phyloP scores from a whole-genome alignment of 2,888 invertebrate species.

The Eugnorisma glareosa region DNA sequence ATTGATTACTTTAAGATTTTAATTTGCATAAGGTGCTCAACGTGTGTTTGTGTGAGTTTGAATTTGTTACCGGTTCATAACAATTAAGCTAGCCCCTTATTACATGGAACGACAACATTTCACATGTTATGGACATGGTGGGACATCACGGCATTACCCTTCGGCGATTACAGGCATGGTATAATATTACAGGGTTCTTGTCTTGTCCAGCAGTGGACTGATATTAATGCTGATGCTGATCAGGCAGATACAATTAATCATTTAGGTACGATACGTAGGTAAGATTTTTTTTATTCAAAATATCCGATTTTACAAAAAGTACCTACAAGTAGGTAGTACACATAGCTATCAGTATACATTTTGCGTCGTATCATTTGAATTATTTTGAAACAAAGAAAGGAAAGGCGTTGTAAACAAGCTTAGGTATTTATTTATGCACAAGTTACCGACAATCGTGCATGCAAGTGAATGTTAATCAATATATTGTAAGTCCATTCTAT shows the following conservation, averaged over 20 bases:
- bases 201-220: neutral
- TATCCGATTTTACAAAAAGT: no score
- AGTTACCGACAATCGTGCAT: constrained; percentile 22
- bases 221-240: neutral
- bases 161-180: neutral
- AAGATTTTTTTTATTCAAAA: no score
- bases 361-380: constrained; percentile 29
- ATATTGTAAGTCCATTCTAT: constrained; percentile 1
- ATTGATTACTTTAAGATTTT: constrained; percentile 3
- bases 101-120: no score
- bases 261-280: no score
- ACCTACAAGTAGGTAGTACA: no score
- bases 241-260: neutral
- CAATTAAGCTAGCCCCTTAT: neutral
- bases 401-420: constrained; percentile 36
- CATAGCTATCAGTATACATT: constrained; percentile 20
- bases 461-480: constrained; percentile 32
- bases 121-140: no score
- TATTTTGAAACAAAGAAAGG: constrained; percentile 51
- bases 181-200: neutral
- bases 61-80: neutral
- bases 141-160: no score
- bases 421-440: constrained; percentile 20
- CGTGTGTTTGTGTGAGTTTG: neutral
- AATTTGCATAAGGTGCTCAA: neutral